Conservation (phyloP, 2,797 vertebrate genomes). For the Decapterus maruadsi region DNA sequence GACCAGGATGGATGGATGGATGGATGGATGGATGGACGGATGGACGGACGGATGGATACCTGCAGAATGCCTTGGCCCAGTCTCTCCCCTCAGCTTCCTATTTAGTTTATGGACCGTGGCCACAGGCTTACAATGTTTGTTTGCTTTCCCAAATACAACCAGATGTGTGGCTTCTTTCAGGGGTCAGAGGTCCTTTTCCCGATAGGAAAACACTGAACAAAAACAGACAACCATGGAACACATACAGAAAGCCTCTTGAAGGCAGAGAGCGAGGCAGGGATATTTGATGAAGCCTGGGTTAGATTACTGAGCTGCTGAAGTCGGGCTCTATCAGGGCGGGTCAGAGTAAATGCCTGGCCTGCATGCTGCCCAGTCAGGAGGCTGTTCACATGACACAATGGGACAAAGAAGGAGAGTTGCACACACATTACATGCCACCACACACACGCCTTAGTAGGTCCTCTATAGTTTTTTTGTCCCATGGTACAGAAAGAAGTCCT, state of each 20-base stretch:
- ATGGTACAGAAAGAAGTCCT: background rate
- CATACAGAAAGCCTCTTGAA: background rate
- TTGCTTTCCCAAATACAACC: conserved; percentile 74
- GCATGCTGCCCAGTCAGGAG: conserved; percentile 34
- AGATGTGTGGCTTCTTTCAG: conserved; percentile 74
- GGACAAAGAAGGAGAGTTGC: conserved; percentile 34
- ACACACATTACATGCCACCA: background rate
- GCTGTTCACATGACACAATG: conserved; percentile 34
- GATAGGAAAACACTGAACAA: conserved; percentile 46
- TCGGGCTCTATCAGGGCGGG: conserved; percentile 12
- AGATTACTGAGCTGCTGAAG: conserved; percentile 17
- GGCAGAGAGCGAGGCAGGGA: background rate
- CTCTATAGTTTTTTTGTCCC: conserved; percentile 16
- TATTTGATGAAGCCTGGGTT: conserved; percentile 14
- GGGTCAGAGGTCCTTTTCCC: conserved; percentile 58
- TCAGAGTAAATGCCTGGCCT: conserved; percentile 15
- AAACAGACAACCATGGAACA: background rate
- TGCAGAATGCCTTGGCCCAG: conserved; percentile 28
- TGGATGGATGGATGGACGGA: conserved; percentile 19
- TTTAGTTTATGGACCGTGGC: conserved; percentile 61
- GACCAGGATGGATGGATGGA: conserved; percentile 12
- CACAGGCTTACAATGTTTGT: conserved; percentile 70
- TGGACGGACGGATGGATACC: conserved; percentile 10
- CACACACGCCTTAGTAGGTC: conserved; percentile 7
- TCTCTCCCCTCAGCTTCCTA: conserved; percentile 42